phyloP scores from a whole-genome alignment of 2,113 vertebrate species.

The Engystomops pustulosus region DNA sequence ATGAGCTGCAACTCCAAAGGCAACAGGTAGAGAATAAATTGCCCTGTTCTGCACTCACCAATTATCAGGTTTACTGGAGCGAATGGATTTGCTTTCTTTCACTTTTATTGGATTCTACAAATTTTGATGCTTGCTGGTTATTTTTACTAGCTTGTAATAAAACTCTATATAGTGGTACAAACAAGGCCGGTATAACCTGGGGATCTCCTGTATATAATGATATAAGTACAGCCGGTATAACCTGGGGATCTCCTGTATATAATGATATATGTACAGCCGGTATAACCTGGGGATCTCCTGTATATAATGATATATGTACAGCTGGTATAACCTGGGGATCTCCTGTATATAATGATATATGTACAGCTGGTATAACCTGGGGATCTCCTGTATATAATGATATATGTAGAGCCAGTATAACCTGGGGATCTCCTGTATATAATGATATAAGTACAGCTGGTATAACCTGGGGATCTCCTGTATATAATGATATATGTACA shows the following conservation, averaged over 20 bases:
- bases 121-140: not conserved
- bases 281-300: no score
- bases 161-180: no score
- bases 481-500: not conserved
- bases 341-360: not conserved
- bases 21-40: slow-evolving; percentile 19
- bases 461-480: not conserved
- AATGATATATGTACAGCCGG: no score
- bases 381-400: no score
- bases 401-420: not conserved
- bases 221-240: no score
- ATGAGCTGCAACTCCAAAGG: no score
- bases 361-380: not conserved
- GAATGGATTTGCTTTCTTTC: slow-evolving; percentile 1
- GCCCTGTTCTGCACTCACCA: slow-evolving; percentile 7
- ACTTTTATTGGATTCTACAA: not conserved
- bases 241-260: no score
- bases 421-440: not conserved
- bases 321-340: not conserved
- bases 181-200: no score
- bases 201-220: no score
- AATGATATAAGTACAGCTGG: not conserved
- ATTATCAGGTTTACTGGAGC: slow-evolving; percentile 35
- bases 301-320: not conserved
- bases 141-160: not conserved